Evolutionary conservation across 2,113 vertebrate genomes (phyloP).

Genomic region (Hyaena hyaena): DNA sequence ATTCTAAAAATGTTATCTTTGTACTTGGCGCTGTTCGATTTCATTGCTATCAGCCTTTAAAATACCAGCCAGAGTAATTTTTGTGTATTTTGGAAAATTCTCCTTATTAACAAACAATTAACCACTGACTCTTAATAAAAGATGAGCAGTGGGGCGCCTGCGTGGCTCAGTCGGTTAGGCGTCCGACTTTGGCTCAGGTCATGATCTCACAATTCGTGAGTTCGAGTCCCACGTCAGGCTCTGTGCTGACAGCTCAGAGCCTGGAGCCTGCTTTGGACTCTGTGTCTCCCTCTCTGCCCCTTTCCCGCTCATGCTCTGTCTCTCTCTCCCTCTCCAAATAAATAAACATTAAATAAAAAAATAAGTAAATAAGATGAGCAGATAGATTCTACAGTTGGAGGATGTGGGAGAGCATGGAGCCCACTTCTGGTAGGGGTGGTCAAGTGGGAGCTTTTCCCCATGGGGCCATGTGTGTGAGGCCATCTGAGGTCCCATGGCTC

Average conservation of each 20-base stretch:
- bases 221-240: no score
- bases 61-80: not conserved
- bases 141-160: not conserved
- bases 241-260: no score
- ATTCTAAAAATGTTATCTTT: not conserved
- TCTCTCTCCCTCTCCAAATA: no score
- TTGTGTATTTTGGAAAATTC: not conserved
- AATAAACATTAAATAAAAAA: no score
- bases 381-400: not conserved
- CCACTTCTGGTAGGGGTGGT: not conserved
- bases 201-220: no score
- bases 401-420: fast-evolving
- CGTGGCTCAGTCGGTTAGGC: no score
- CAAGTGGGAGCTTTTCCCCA: fast-evolving
- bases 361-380: not conserved
- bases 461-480: fast-evolving
- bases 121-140: not conserved
- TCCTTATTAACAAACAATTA: not conserved
- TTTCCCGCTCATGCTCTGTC: no score
- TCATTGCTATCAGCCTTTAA: not conserved
- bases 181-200: no score
- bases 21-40: not conserved
- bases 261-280: no score
- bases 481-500: fast-evolving
- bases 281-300: no score